Conservation (phyloP, 1,140 invertebrate species). For the Akabosia matsudoensis region DNA sequence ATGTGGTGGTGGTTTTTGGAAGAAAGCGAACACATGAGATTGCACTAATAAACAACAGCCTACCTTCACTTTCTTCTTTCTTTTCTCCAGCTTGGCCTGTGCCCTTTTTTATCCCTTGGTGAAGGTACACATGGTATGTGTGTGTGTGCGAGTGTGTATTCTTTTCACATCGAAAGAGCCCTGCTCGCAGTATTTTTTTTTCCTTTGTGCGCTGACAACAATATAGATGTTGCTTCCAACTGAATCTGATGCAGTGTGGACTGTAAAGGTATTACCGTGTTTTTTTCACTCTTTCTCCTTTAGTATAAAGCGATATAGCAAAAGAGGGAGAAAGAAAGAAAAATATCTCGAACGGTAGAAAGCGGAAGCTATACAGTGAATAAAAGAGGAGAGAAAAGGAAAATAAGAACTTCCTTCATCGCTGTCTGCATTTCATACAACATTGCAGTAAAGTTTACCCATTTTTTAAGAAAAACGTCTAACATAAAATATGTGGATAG, state of each 20-base stretch:
- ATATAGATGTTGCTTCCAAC: not conserved
- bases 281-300: no score
- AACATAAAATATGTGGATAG: no score
- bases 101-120: conserved; percentile 7
- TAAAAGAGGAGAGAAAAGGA: no score
- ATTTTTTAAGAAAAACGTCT: not conserved
- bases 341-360: no score
- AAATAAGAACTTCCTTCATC: not conserved
- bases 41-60: conserved; percentile 4
- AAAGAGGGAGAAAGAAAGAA: not conserved
- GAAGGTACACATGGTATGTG: not conserved
- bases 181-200: not conserved
- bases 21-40: not conserved
- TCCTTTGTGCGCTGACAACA: not conserved
- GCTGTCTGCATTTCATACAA: conserved; percentile 1
- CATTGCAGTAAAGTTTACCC: not conserved
- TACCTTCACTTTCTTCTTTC: conserved; percentile 8
- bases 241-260: no score
- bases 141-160: no score
- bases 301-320: not conserved
- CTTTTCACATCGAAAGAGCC: not conserved
- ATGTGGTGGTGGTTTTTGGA: not conserved
- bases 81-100: not conserved
- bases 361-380: no score
- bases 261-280: no score